Conservation (phyloP, 1,140 invertebrate genomes). For the Lysiphlebus fabarum region DNA sequence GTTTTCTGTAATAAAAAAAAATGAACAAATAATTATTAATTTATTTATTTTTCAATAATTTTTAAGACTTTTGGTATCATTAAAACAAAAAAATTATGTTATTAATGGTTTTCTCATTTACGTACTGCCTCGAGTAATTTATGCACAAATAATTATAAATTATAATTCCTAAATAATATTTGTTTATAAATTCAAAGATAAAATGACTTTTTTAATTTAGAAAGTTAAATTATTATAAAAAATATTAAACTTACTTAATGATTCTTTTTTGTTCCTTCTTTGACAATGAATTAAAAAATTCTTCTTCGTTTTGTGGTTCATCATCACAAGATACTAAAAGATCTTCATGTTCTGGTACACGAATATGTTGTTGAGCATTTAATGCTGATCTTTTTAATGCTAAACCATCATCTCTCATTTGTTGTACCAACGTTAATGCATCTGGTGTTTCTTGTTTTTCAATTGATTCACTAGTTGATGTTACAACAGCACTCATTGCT, state of each 20-base stretch:
- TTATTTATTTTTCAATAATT: slow-evolving; percentile 15
- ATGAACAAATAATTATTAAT: slow-evolving; percentile 8
- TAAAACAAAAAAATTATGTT: slow-evolving; percentile 11
- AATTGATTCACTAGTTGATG: slow-evolving; percentile 33
- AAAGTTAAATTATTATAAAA: no score
- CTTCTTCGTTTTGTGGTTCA: slow-evolving; percentile 60
- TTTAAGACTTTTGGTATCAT: no score
- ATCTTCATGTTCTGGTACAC: slow-evolving; percentile 49
- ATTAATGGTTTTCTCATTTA: neutral
- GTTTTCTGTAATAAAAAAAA: slow-evolving; percentile 59
- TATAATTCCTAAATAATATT: no score
- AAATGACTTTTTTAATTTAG: no score
- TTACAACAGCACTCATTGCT: slow-evolving; percentile 64
- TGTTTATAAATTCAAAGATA: no score
- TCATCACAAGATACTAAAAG: slow-evolving; percentile 61
- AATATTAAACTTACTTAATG: slow-evolving; percentile 77
- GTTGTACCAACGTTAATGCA: slow-evolving; percentile 75
- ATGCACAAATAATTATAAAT: no score
- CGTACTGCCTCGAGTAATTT: slow-evolving; percentile 11
- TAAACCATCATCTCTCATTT: slow-evolving; percentile 90
- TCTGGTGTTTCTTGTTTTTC: slow-evolving; percentile 61
- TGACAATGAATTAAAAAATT: slow-evolving; percentile 78
- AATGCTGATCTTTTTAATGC: slow-evolving; percentile 71
- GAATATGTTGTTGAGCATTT: slow-evolving; percentile 61
- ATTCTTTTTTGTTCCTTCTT: slow-evolving; percentile 89